Conservation (phyloP, 2,797 vertebrate species). For the Distichodus sexfasciatus region DNA sequence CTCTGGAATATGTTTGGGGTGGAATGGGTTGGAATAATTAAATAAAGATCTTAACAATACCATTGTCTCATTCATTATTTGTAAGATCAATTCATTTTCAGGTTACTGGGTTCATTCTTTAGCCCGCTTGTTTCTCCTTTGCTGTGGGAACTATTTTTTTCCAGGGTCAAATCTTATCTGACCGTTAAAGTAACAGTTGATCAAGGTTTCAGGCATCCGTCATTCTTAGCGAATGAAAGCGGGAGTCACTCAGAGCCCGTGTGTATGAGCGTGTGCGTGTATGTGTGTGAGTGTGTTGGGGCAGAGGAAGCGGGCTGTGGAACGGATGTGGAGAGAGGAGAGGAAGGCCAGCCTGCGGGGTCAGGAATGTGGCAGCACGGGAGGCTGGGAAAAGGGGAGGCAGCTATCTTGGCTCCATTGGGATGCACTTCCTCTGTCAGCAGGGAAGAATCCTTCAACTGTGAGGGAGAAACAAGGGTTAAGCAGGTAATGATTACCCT, state of each 20-base stretch:
- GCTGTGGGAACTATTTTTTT: neutral
- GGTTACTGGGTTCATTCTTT: neutral
- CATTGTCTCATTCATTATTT: neutral
- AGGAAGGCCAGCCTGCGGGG: conserved; percentile 44
- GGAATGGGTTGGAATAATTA: too few relatives aligned
- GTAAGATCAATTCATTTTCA: neutral
- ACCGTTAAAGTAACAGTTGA: conserved; percentile 23
- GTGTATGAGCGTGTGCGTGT: neutral
- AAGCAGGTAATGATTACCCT: conserved; percentile 38
- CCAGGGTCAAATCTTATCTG: conserved; percentile 15
- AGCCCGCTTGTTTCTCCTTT: neutral
- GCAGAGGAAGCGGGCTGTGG: conserved; percentile 43
- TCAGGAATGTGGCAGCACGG: conserved; percentile 46
- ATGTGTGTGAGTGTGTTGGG: conserved; percentile 15
- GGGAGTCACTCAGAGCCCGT: neutral
- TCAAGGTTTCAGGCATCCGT: conserved; percentile 18
- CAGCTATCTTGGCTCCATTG: conserved; percentile 8
- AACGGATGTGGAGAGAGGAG: conserved; percentile 44
- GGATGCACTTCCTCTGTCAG: conserved; percentile 50
- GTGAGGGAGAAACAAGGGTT: conserved; percentile 42
- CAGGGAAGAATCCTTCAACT: conserved; percentile 47
- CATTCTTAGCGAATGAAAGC: conserved; percentile 13
- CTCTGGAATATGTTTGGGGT: too few relatives aligned
- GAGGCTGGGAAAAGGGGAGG: conserved; percentile 47
- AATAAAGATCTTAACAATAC: neutral